Base-by-base conservation (phyloP, 2,113 vertebrate genomes). In the Anseranas semipalmata region DNA sequence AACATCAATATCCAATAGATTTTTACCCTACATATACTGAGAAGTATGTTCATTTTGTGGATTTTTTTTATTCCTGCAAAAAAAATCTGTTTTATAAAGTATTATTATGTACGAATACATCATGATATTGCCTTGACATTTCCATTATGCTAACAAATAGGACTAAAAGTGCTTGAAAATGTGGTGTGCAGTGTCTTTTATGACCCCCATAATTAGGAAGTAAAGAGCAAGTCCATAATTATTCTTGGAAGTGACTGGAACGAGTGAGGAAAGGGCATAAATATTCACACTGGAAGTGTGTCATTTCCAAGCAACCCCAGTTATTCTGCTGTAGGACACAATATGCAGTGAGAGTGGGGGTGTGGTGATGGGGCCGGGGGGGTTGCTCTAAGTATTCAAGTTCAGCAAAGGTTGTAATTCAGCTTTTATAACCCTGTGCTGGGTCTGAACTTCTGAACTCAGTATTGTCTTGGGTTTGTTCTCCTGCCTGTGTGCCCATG, bases 401-500 rank as follows among this genome's bases (percentile, higher is more conserved):
- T 91, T 33, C 62, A 82, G 67, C 27, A 68, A 74, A 74, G 48
- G 53, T 70, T 93, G 21, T 75, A 93, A 92, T 82, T 89, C 70
- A 66, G 58, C 70, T 94, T 95, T 86, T 74, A 90, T 84, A 89
- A 88, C 48, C 73, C 60, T 15, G 8, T 85, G 84, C 66, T 85
- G 80, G 70, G 76, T 58, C 45, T 95, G 94, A 96, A 96, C 94
- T 96, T 94, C 62, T 97, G 95, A 97, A 96, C 94, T 95, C 66
- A 4, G 15, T 77, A 70, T 85, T 94, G 71, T 92, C 87, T 96
- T 79, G 91, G 71, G 63, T 87, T 87, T 91, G 75, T 92, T 71
- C 53, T 73, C 74, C 67, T 91, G 77, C 63, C 6, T 27, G 39
- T 89, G 71, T 96, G 94, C 95, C 93, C 91, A 39, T 71, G 45